Evolutionary conservation across 1,140 invertebrate species (phyloP).

Genomic region (Pachypeltis micranthus): DNA sequence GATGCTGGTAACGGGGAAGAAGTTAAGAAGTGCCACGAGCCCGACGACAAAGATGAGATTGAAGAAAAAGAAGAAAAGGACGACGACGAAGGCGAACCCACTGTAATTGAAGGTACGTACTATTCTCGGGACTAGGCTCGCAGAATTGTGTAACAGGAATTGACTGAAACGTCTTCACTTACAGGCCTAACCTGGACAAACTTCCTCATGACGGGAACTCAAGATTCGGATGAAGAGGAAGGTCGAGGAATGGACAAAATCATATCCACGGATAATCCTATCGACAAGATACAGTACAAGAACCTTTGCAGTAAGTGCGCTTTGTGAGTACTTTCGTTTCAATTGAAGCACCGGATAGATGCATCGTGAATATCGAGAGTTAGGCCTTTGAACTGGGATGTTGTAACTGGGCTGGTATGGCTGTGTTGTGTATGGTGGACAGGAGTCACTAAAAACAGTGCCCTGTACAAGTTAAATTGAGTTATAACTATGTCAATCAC

Average conservation of each 20-base stretch:
- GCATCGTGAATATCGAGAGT: too few relatives aligned
- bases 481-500: too few relatives aligned
- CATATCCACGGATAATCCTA: background rate
- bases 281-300: background rate
- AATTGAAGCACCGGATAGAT: too few relatives aligned
- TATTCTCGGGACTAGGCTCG: too few relatives aligned
- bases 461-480: too few relatives aligned
- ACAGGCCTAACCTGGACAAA: background rate
- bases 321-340: too few relatives aligned
- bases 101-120: background rate
- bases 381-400: too few relatives aligned
- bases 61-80: constrained; percentile 1
- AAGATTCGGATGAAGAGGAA: constrained; percentile 2
- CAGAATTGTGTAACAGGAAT: too few relatives aligned
- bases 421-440: too few relatives aligned
- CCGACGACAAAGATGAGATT: background rate
- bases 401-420: too few relatives aligned
- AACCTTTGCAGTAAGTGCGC: constrained; percentile 3
- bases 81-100: background rate
- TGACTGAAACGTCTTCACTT: too few relatives aligned
- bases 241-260: background rate
- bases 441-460: too few relatives aligned
- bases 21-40: background rate
- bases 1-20: background rate
- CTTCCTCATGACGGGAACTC: constrained; percentile 1